Percentiles rank a stretch among this genome's conserved stretches.
phyloP scores from a whole-genome alignment of 2,797 vertebrate genomes.

The Cyclura pinguis region DNA sequence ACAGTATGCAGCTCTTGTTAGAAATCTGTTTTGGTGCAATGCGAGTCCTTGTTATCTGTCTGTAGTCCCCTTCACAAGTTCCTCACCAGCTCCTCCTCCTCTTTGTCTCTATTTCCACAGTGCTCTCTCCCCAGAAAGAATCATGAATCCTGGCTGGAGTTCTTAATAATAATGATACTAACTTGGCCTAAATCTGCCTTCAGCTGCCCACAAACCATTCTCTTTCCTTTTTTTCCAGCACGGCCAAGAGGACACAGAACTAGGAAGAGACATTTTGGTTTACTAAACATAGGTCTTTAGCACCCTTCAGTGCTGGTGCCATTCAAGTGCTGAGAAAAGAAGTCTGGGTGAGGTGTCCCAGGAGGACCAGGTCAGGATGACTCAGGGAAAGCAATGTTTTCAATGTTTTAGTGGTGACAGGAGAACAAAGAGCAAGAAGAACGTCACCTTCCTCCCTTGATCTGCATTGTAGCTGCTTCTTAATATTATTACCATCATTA shows the following conservation, averaged over 20 bases:
- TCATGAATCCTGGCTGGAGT: neutral
- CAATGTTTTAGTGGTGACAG: neutral
- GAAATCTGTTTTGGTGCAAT: neutral
- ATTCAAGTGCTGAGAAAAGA: neutral
- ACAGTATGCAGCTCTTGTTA: neutral
- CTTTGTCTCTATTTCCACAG: neutral
- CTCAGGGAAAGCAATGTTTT: neutral
- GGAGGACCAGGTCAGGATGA: neutral
- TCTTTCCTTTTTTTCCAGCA: neutral
- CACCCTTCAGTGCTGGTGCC: neutral
- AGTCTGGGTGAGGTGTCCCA: neutral
- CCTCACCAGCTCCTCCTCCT: neutral
- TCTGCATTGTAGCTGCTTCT: neutral
- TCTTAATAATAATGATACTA: neutral
- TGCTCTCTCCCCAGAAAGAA: neutral
- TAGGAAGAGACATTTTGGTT: neutral
- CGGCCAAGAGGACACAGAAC: neutral
- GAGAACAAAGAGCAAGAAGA: neutral
- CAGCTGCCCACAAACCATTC: neutral
- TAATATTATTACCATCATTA: neutral
- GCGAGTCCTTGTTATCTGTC: neutral
- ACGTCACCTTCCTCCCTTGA: neutral
- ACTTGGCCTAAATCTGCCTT: neutral
- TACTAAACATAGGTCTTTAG: rapidly evolving
- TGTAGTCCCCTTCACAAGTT: neutral